A percentile compares a stretch with the other conserved stretches of the same genome.
phyloP scores from a whole-genome alignment of 2,888 invertebrate species.

The Tanytarsus gracilentus region DNA sequence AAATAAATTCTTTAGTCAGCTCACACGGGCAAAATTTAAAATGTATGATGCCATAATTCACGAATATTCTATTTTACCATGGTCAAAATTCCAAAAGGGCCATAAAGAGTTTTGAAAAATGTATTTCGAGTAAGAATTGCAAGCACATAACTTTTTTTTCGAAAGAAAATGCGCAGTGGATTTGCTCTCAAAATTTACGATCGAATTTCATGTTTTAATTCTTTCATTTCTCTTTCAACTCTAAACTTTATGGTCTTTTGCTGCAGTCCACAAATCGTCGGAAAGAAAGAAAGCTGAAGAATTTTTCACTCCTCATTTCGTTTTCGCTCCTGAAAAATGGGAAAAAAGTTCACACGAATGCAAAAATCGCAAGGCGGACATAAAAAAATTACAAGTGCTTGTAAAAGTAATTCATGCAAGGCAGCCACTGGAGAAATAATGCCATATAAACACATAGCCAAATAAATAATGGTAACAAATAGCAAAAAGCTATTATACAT shows the following conservation, averaged over 20 bases:
- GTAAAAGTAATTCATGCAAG: too few species aligned
- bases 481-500: neutral
- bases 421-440: conserved; percentile 11
- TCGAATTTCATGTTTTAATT: neutral
- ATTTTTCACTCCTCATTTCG: too few species aligned
- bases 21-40: neutral
- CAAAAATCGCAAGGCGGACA: too few species aligned
- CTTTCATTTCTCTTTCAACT: neutral
- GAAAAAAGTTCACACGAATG: too few species aligned
- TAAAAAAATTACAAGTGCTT: too few species aligned
- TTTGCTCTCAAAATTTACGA: neutral
- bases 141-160: neutral
- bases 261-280: too few species aligned
- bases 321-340: too few species aligned
- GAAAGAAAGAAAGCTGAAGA: too few species aligned
- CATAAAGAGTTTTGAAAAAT: neutral
- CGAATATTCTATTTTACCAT: conserved; percentile 1
- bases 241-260: neutral
- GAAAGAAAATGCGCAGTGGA: neutral
- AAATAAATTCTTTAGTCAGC: conserved; percentile 17
- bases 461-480: too few species aligned
- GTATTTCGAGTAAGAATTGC: neutral
- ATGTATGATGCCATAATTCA: conserved; percentile 14
- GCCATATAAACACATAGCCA: too few species aligned
- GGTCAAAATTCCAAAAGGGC: neutral